These are phyloP conservation scores for Zosterops japonicus DNA, from an alignment of 2,113 vertebrate genomes.

Conservation along the genomic window DNA sequence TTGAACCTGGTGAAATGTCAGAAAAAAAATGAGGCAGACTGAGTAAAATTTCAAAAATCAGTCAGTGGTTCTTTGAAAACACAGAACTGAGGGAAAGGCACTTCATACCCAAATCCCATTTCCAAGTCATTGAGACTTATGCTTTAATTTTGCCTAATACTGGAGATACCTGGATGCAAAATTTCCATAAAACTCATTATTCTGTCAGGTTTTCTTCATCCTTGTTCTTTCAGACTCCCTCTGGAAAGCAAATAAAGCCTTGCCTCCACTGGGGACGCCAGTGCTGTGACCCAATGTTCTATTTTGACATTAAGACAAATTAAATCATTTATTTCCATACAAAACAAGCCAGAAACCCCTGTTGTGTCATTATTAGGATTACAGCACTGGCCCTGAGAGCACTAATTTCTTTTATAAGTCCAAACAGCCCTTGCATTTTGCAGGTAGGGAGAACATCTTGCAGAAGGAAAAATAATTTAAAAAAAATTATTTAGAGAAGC, in stretches of 20 bases:
- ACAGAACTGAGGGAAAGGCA: not conserved
- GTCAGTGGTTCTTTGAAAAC: not conserved
- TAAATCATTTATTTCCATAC: slow-evolving; percentile 25
- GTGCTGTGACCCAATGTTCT: slow-evolving; percentile 28
- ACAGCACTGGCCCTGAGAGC: not conserved
- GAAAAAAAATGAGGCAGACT: not conserved
- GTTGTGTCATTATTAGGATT: slow-evolving; percentile 9
- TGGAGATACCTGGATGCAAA: not conserved
- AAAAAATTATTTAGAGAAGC: not conserved
- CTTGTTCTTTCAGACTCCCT: not conserved
- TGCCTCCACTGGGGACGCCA: not conserved
- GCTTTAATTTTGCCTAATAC: not conserved
- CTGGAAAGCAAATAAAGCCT: not conserved
- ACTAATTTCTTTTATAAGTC: not conserved
- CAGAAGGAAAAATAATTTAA: not conserved
- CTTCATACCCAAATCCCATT: not conserved
- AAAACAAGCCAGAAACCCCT: slow-evolving; percentile 29
- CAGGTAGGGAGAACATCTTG: rapidly evolving
- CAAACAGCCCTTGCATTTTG: not conserved
- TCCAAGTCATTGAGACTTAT: not conserved
- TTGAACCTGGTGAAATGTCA: not conserved
- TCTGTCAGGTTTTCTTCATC: not conserved
- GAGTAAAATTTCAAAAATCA: not conserved
- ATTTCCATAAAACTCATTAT: not conserved
- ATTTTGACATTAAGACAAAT: slow-evolving; percentile 40